Base-by-base conservation (phyloP, 2,888 invertebrate genomes). In the Thumatha senex region DNA sequence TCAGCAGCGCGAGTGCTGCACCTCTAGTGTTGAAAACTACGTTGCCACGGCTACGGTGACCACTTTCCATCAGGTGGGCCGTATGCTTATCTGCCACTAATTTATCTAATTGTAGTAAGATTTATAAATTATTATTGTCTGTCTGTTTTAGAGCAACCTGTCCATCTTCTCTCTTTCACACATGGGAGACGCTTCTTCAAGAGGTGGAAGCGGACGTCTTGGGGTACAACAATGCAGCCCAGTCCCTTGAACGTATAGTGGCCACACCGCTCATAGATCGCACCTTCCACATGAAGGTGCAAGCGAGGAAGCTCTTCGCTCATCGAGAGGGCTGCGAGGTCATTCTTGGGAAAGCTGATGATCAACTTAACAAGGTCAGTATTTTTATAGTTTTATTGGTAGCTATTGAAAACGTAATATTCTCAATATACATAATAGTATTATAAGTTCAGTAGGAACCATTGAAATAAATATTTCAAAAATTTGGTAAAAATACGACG, bases 261-360 rank as follows among this genome's bases (percentile, higher is more conserved):
- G 95, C 97, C 29, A 93, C 97, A 35, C 96, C 97, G 39, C 94
- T 97, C 51, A 92, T 97, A 63, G 98, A 98, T 78, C 94, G 95
- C 74, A 96, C 97, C 70, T 98, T 97, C 87, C 95, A 96, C 83
- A 94, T 97, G 78, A 98, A 98, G 91, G 95, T 98, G 58, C 97
- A 98, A 83, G 96, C 97, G 39, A 93, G 97, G 69, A 98, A 98
- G 90, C 95, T 98, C 56, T 98, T 98, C 86, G 94, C 96, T 24
- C 97, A 98, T 84, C 93, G 98, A 65, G 98, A 98, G 84, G 96
- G 96, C 72, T 97, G 96, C 86, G 98, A 98, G 85, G 95, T 96
- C 55, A 95, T 97, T 70, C 94, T 98, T 61, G 94, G 94, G 67
- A 97, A 98, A 89, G 96, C 97, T 41, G 91, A 91, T 63, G 90